Evolutionary conservation across 2,888 invertebrate genomes (phyloP), one percentile per base, ranked within the genome.

Genomic region (Cheilosia variabilis): DNA sequence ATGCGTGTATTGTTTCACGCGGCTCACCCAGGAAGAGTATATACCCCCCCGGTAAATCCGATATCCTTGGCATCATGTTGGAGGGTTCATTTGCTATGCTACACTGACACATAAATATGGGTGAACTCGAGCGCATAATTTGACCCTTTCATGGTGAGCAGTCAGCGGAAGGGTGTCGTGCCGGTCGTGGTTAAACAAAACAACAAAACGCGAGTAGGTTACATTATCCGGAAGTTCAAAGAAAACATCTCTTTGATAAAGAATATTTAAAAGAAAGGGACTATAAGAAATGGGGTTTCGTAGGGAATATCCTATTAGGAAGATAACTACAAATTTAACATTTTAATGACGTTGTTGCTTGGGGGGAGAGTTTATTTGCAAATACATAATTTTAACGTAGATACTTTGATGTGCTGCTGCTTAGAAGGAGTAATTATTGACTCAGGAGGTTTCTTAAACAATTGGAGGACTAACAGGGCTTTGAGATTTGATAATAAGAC

Each of bases 181-280:
- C 27, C n/a, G 43, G 55, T n/a, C n/a, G 9, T 75, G 17, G 19
- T 13, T 52, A 17, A 53, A 50, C 19, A 45, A 17, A 53, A 43
- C 19, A 45, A 41, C 53, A 53, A 53, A 58, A 69, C 68, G 69
- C 47, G 34, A 17, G 41, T 31, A 24, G 37, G 37, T 37, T 37
- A 69, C 50, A 52, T 66, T 53, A 53, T 45, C 43, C 37, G 53
- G 62, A 62, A 53, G 53, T 53, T 52, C 43, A 58, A 66, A 69
- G 53, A 69, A 68, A 58, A 62, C 45, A 69, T 62, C 55, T 62
- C 69, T 69, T 77, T 77, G 77, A 77, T 66, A 60, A 53, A 37
- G 50, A 52, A 62, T 73, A 34, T 55, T 62, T 43, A 53, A 37
- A 13, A 27, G 24, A 9, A 24, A 41, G 13, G 52, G 60, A 22